These are phyloP conservation scores for Arnoldichthys spilopterus DNA, from an alignment of 2,797 vertebrate genomes.

Conservation along the genomic window DNA sequence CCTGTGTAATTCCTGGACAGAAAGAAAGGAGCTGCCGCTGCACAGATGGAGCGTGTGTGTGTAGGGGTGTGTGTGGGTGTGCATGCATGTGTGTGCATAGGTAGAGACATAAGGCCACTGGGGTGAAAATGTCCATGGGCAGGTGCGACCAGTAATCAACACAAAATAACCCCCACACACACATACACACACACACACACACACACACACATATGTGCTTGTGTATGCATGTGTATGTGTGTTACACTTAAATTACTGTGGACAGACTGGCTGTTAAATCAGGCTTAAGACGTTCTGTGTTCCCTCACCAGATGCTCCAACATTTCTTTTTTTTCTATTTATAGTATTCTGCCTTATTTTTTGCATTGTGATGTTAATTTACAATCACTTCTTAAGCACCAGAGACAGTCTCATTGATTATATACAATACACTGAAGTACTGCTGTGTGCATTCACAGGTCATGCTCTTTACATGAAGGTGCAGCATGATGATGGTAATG, in stretches of 20 bases:
- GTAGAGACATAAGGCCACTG: background rate
- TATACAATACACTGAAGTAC: background rate
- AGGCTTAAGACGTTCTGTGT: conserved; percentile 15
- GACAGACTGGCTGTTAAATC: conserved; percentile 12
- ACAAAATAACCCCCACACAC: background rate
- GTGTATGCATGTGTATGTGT: conserved; percentile 30
- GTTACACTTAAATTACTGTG: conserved; percentile 7
- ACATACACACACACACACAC: background rate
- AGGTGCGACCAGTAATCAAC: conserved; percentile 9
- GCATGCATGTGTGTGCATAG: conserved; percentile 18
- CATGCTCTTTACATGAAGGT: conserved; percentile 5
- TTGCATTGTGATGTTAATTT: background rate
- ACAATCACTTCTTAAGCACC: background rate
- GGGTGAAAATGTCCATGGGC: conserved; percentile 6
- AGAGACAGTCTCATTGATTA: background rate
- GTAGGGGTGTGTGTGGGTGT: conserved; percentile 27
- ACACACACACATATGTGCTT: background rate
- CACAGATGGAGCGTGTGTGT: conserved; percentile 20
- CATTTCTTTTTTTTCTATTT: background rate
- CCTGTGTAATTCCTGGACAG: conserved; percentile 69
- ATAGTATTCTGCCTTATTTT: background rate
- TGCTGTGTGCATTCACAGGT: background rate
- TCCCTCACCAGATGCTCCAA: conserved; percentile 18
- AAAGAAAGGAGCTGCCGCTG: conserved; percentile 58
- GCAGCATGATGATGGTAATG: conserved; percentile 11